phyloP scores from a whole-genome alignment of 2,113 vertebrate genomes.

The Albula glossodonta region DNA sequence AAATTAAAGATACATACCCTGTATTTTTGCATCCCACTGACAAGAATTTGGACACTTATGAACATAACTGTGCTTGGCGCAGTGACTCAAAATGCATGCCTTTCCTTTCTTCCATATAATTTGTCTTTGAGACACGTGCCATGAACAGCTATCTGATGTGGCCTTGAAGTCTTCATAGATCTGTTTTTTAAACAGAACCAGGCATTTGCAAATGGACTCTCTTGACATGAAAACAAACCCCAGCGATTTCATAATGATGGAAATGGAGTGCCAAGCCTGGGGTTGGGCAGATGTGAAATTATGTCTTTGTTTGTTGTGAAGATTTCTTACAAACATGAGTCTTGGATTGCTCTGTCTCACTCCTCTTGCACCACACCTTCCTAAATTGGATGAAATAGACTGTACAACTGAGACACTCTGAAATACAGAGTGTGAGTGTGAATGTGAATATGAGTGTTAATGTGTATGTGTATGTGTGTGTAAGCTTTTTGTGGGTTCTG shows the following conservation, averaged over 20 bases:
- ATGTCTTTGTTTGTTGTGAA: neutral
- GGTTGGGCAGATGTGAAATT: neutral
- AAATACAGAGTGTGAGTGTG: neutral
- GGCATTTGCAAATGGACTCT: neutral
- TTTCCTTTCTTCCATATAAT: neutral
- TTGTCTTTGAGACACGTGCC: neutral
- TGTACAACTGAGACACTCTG: too few species aligned
- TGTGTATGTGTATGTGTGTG: neutral
- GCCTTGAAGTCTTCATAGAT: neutral
- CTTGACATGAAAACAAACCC: neutral
- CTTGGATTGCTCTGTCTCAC: neutral
- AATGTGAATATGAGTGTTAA: neutral
- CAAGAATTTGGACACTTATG: neutral
- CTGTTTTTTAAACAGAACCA: neutral
- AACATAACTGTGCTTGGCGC: neutral
- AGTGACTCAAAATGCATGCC: neutral
- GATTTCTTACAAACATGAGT: neutral
- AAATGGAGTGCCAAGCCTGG: neutral
- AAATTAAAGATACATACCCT: neutral
- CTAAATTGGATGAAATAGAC: neutral
- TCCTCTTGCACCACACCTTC: neutral
- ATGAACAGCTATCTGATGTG: neutral
- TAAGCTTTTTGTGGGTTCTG: neutral
- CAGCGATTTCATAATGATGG: neutral
- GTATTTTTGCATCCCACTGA: neutral